Percentiles rank a stretch among this genome's conserved stretches.
Conservation (phyloP, 2,888 invertebrate species). For the Caprella mutica region DNA sequence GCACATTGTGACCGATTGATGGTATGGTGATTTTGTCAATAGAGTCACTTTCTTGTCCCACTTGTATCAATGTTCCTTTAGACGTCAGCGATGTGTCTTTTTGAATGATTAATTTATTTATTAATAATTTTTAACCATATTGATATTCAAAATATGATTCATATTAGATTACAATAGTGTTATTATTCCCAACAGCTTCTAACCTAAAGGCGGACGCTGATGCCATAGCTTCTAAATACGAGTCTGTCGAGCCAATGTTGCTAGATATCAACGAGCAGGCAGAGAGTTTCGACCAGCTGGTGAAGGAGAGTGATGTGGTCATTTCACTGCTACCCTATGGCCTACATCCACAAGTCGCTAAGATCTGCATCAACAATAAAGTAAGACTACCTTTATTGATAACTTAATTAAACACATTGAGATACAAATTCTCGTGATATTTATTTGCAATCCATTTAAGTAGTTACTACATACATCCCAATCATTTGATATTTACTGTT, state of each 20-base stretch:
- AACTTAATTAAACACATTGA: too few relatives aligned
- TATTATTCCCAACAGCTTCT: constrained; percentile 48
- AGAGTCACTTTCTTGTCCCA: too few relatives aligned
- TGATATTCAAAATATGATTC: background rate
- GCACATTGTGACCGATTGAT: too few relatives aligned
- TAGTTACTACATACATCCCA: too few relatives aligned
- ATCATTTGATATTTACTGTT: too few relatives aligned
- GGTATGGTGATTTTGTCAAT: too few relatives aligned
- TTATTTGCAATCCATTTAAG: too few relatives aligned
- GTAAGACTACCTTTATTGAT: too few relatives aligned
- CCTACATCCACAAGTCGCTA: constrained; percentile 72
- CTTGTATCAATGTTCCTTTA: too few relatives aligned
- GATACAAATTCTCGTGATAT: too few relatives aligned
- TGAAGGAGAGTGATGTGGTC: constrained; percentile 62
- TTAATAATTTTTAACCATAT: background rate
- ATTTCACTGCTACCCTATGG: constrained; percentile 82
- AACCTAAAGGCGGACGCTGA: constrained; percentile 81
- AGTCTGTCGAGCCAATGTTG: constrained; percentile 59
- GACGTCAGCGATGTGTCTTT: background rate
- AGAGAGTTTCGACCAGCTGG: constrained; percentile 57
- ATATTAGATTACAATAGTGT: background rate
- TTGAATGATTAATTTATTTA: too few relatives aligned
- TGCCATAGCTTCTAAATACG: constrained; percentile 58
- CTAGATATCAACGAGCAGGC: constrained; percentile 64
- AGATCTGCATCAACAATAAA: constrained; percentile 69